phyloP scores from a whole-genome alignment of 2,797 vertebrate species.

The Ispidina picta region DNA sequence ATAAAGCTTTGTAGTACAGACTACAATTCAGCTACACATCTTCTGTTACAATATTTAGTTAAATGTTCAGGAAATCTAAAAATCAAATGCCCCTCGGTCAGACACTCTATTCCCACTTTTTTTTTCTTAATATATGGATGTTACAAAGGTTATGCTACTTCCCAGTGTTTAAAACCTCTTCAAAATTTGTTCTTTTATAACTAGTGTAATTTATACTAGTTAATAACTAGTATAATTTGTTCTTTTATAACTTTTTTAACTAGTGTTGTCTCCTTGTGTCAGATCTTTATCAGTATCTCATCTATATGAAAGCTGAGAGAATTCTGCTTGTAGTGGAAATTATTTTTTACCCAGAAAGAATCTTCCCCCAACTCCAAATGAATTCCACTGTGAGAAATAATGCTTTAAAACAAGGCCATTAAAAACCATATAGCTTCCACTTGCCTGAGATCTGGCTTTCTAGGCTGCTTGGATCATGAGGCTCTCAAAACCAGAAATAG shows the following conservation, averaged over 20 bases:
- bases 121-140: not conserved
- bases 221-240: too few relatives aligned
- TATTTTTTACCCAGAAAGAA: not conserved
- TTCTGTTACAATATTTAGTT: not conserved
- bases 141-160: not conserved
- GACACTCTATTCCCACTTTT: not conserved
- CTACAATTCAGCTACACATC: not conserved
- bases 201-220: too few relatives aligned
- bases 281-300: not conserved
- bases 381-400: not conserved
- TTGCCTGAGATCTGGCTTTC: not conserved
- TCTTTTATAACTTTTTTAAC: not conserved
- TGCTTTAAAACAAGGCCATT: constrained; percentile 15
- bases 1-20: not conserved
- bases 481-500: not conserved
- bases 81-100: not conserved
- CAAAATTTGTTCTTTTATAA: not conserved
- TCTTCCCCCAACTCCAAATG: not conserved
- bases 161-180: not conserved
- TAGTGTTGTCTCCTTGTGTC: not conserved
- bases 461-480: not conserved
- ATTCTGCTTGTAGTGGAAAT: not conserved
- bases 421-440: not conserved
- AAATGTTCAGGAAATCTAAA: not conserved
- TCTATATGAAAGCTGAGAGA: not conserved